Evolutionary conservation across 1,140 invertebrate genomes (phyloP).

Genomic region (Schlechtendalia chinensis): DNA sequence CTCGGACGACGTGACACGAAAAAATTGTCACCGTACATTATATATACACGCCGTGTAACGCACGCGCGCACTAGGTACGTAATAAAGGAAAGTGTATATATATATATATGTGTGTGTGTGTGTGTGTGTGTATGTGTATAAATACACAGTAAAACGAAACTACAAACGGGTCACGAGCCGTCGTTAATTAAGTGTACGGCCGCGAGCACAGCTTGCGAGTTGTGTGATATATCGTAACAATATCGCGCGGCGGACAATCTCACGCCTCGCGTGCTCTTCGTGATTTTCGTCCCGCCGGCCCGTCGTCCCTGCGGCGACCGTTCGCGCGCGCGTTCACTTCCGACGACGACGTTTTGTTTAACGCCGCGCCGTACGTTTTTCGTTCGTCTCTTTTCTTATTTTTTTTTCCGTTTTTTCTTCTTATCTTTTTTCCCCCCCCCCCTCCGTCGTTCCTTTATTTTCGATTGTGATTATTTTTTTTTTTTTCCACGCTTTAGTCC

Average conservation of each 20-base stretch:
- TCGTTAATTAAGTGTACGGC: constrained; percentile 33
- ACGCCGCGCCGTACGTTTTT: not conserved
- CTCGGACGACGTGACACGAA: constrained; percentile 26
- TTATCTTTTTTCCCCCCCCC: not conserved
- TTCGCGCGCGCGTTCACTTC: not conserved
- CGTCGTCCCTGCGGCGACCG: not conserved
- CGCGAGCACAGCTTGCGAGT: not conserved
- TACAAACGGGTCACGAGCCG: constrained; percentile 44
- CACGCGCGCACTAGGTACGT: not conserved
- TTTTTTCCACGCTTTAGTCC: no score
- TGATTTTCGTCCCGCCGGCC: constrained; percentile 3
- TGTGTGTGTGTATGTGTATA: no score
- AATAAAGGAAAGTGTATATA: no score
- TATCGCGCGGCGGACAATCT: constrained; percentile 36
- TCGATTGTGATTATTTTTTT: no score
- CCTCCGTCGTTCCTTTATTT: no score
- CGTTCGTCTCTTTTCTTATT: not conserved
- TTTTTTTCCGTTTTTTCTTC: not conserved
- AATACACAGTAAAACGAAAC: constrained; percentile 14
- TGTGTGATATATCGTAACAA: constrained; percentile 36
- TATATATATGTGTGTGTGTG: no score
- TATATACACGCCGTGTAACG: not conserved
- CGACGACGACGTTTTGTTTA: not conserved
- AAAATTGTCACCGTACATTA: constrained; percentile 2
- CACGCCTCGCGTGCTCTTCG: constrained; percentile 30